Evolutionary conservation across 2,797 vertebrate genomes (phyloP).

Genomic region (Glyptemys insculpta): DNA sequence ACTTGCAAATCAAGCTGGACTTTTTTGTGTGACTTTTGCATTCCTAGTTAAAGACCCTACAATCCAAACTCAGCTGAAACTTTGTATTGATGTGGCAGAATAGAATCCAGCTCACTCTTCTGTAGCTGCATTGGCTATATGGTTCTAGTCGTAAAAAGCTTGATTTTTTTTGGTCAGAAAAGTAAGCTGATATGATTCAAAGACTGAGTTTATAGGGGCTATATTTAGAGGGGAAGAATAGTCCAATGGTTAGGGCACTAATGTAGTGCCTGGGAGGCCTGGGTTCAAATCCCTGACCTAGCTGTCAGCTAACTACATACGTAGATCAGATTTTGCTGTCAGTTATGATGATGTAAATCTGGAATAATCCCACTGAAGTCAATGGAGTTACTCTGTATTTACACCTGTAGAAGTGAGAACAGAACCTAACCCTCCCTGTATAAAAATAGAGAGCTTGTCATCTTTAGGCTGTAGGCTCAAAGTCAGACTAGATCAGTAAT

Average conservation of each 20-base stretch:
- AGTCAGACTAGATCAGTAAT: neutral
- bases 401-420: neutral
- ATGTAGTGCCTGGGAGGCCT: neutral
- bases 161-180: neutral
- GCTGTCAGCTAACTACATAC: neutral
- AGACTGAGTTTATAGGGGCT: neutral
- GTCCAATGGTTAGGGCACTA: neutral
- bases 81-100: neutral
- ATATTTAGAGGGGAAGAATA: neutral
- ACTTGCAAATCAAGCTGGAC: neutral
- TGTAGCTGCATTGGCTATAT: neutral
- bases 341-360: neutral
- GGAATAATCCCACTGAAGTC: neutral
- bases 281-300: neutral
- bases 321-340: neutral
- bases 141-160: neutral
- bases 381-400: neutral
- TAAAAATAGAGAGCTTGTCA: neutral
- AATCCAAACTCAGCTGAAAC: neutral
- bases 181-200: neutral
- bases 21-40: neutral
- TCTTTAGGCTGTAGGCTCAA: neutral
- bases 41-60: neutral
- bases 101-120: rapidly evolving
- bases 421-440: neutral